Percentiles rank a stretch among this genome's conserved stretches.
Evolutionary conservation across 2,888 invertebrate genomes (phyloP).

Genomic region (Agonopterix heracliana): DNA sequence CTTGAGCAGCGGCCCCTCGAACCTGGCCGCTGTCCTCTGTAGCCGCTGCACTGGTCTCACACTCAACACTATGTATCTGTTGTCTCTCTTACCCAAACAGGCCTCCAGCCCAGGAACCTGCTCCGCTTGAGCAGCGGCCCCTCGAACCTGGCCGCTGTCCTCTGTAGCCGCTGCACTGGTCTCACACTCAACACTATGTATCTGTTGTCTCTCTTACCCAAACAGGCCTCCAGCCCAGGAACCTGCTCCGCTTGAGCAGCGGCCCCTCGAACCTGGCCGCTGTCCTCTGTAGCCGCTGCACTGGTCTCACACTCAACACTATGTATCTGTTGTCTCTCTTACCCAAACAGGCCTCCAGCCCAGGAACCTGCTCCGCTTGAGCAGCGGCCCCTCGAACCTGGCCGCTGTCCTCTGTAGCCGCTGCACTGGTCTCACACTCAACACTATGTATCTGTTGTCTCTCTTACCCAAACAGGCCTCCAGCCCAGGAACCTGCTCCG

Average conservation of each 20-base stretch:
- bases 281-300: too few species aligned
- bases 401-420: slow-evolving; percentile 74
- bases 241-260: slow-evolving; percentile 77
- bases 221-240: slow-evolving; percentile 79
- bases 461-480: slow-evolving; percentile 77
- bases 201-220: slow-evolving; percentile 77
- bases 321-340: slow-evolving; percentile 24
- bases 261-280: slow-evolving; percentile 79
- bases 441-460: slow-evolving; percentile 32
- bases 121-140: slow-evolving; percentile 79
- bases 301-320: slow-evolving; percentile 78
- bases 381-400: slow-evolving; percentile 79
- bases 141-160: slow-evolving; percentile 77
- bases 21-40: too few species aligned
- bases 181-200: slow-evolving; percentile 79
- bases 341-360: slow-evolving; percentile 82
- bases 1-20: too few species aligned
- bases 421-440: slow-evolving; percentile 78
- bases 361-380: slow-evolving; percentile 78
- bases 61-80: too few species aligned
- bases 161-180: slow-evolving; percentile 77
- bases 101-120: slow-evolving; percentile 79
- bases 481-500: slow-evolving; percentile 79
- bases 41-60: too few species aligned
- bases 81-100: too few species aligned